A percentile compares a stretch with the other conserved stretches of the same genome.
phyloP scores from a whole-genome alignment of 2,888 invertebrate species.

The Globia sparganii region DNA sequence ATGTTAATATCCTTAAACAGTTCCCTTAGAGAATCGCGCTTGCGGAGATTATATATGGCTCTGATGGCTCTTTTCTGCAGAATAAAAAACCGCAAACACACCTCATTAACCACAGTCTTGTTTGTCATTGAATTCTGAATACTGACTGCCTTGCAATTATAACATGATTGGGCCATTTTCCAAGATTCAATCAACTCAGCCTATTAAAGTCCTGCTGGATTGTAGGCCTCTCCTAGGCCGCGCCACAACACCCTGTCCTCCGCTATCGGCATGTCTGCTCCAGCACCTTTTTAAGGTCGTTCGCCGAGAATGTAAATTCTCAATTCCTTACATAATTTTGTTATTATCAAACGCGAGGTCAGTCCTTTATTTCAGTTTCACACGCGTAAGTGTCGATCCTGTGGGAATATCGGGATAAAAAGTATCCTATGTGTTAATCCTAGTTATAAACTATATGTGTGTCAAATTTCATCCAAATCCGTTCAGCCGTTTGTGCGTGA shows the following conservation, averaged over 20 bases:
- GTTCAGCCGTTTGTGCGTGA: too few species aligned
- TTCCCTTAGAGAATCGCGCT: too few species aligned
- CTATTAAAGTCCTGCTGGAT: neutral
- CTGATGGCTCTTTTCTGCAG: too few species aligned
- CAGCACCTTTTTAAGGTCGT: neutral
- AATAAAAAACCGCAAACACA: conserved; percentile 2
- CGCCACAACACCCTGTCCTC: neutral
- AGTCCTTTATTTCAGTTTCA: neutral
- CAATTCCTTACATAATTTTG: neutral
- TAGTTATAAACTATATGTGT: too few species aligned
- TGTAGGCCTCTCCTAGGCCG: neutral
- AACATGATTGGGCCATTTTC: conserved; percentile 15
- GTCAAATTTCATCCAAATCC: too few species aligned
- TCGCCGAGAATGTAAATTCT: neutral
- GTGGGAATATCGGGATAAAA: too few species aligned
- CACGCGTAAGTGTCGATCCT: too few species aligned
- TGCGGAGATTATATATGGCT: too few species aligned
- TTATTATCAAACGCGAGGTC: neutral
- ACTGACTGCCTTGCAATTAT: conserved; percentile 1
- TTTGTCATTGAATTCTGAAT: conserved; percentile 11
- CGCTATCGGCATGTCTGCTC: neutral
- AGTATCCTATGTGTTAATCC: too few species aligned
- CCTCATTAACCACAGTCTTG: conserved; percentile 29
- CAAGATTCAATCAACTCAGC: neutral
- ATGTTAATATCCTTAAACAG: too few species aligned